Evolutionary conservation across 2,888 invertebrate genomes (phyloP), one percentile per base, ranked within the genome.

Genomic region (Phlogophora meticulosa): DNA sequence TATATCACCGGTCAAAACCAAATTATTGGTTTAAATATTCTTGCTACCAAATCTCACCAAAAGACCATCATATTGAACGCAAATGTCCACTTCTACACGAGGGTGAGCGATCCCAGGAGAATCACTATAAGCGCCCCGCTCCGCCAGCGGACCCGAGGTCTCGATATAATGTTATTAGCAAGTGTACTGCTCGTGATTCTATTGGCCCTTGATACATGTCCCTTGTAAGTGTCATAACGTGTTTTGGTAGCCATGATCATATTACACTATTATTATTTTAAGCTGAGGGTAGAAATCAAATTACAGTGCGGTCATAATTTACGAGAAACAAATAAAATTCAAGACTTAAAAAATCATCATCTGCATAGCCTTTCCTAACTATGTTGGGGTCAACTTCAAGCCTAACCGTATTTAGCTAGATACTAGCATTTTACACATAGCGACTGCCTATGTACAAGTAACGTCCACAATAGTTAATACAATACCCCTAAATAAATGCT

Each of bases 161-260:
- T 46, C 60, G 51, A 63, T 74, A 38, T 72, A 75, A 73, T 62
- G 24, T 43, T 62, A 75, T 72, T 74, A 62, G 56, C 58, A 69
- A 72, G 67, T 67, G 49, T 38, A 9, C 51, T 61, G 53, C 48
- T 75, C 75, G 58, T 69, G 70, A 75, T 75, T 70, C 57, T 20
- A 60, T 74, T 61, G 45, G 42, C 60, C 55, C 74, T 51, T 51
- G 38, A 34, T 55, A 52, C 10, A 24, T 24, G 55, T 40, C 36
- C 51, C 34, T 51, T 42, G 34, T 67, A 45, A 73, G 63, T 58
- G 63, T 75, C 38, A 69, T 74, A 52, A 61, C 52, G 46, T 74
- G 56, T 53, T 57, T 75, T 53, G 32, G 38, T 11, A 38, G 10
- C 34, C 72, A 46, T 13, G 17, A 17, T 56, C 13, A 20, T 43